Evolutionary conservation across 2,113 vertebrate species (phyloP).

Genomic region (Camelus bactrianus): DNA sequence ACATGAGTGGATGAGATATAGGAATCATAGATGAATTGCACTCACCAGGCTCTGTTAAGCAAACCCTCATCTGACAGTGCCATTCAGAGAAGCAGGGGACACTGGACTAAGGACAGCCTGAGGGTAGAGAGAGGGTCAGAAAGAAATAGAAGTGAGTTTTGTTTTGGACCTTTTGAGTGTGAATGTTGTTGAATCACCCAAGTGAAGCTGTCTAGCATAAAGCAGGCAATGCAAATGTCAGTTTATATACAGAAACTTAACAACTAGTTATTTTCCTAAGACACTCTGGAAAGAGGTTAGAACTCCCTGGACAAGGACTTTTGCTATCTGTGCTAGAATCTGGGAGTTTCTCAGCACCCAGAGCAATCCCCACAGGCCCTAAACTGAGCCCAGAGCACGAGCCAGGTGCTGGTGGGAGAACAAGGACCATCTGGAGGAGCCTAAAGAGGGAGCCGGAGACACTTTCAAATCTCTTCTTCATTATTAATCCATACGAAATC

Average conservation of each 20-base stretch:
- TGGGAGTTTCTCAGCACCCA: not conserved
- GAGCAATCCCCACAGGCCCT: not conserved
- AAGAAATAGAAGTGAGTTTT: not conserved
- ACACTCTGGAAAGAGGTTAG: not conserved
- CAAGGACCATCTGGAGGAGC: not conserved
- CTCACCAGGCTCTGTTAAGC: not conserved
- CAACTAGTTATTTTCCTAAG: not conserved
- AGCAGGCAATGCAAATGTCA: too few species aligned
- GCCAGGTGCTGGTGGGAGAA: not conserved
- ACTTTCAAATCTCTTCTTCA: not conserved
- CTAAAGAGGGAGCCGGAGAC: not conserved
- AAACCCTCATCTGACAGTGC: not conserved
- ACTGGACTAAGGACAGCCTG: not conserved
- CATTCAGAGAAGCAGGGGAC: not conserved
- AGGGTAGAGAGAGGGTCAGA: not conserved
- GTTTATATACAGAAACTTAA: not conserved
- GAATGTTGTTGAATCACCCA: not conserved
- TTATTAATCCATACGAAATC: not conserved
- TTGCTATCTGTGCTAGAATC: not conserved
- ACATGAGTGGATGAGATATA: not conserved
- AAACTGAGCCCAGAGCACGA: not conserved
- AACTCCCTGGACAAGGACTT: not conserved
- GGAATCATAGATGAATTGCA: not conserved
- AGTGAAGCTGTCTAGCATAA: not conserved
- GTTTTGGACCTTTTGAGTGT: not conserved